These are phyloP conservation scores for Lytechinus variegatus DNA, from an alignment of 35 echinoderm and acorn worm species.

Conservation along the genomic window DNA sequence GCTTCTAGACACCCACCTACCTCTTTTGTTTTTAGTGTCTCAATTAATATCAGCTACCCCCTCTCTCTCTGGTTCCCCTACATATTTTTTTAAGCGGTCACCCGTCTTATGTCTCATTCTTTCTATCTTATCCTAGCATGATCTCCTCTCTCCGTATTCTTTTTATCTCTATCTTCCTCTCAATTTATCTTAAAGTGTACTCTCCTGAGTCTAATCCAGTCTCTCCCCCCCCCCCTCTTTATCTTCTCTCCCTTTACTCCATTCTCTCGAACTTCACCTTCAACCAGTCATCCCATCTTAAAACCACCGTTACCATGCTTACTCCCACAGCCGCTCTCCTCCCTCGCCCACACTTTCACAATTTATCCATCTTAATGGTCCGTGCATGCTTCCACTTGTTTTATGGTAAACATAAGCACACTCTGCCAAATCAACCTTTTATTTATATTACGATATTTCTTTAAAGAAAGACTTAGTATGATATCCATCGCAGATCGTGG, in stretches of 20 bases:
- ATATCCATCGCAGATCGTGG: no score
- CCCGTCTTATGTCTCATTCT: no score
- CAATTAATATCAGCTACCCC: no score
- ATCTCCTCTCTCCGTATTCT: background rate
- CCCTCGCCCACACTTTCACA: background rate
- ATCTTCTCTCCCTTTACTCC: background rate
- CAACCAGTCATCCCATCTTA: background rate
- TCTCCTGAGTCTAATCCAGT: background rate
- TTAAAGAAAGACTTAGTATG: no score
- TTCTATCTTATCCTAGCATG: no score
- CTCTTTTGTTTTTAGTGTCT: no score
- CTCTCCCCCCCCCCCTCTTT: background rate
- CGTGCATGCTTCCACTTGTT: background rate
- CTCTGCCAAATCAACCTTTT: background rate
- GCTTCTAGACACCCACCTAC: no score
- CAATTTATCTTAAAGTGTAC: no score
- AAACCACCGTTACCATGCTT: background rate
- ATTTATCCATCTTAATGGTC: background rate
- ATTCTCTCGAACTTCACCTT: background rate
- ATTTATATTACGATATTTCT: background rate
- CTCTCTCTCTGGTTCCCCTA: no score
- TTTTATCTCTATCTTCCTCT: background rate
- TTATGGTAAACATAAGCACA: background rate
- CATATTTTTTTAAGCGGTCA: no score
- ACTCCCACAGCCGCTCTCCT: background rate